phyloP scores from a whole-genome alignment of 2,797 vertebrate species.

The Australoheros facetus region DNA sequence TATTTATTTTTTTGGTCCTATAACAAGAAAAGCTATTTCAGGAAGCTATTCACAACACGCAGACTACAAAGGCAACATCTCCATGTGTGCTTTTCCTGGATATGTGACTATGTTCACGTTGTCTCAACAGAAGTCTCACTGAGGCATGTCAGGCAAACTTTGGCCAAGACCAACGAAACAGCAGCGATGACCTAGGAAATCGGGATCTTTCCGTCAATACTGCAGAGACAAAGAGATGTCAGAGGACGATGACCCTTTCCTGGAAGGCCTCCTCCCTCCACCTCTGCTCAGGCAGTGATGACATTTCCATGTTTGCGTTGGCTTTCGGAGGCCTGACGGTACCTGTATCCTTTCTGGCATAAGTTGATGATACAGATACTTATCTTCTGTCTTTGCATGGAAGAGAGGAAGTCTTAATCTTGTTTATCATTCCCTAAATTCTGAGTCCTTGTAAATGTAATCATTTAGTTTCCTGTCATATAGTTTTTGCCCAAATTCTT shows the following conservation, averaged over 20 bases:
- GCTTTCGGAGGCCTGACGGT: conserved; percentile 42
- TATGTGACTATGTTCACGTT: conserved; percentile 58
- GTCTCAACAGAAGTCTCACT: conserved; percentile 38
- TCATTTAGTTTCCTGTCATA: conserved; percentile 18
- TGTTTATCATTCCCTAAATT: conserved; percentile 49
- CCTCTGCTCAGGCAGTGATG: conserved; percentile 62
- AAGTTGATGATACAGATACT: conserved; percentile 19
- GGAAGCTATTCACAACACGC: conserved; percentile 4
- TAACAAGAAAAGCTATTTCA: conserved; percentile 34
- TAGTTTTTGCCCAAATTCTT: conserved; percentile 9
- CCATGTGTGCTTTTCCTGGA: conserved; percentile 70
- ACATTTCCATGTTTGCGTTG: conserved; percentile 77
- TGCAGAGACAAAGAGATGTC: conserved; percentile 76
- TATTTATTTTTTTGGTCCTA: conserved; percentile 35
- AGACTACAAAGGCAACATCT: conserved; percentile 45
- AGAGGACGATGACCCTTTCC: conserved; percentile 72
- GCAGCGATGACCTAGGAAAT: conserved; percentile 63
- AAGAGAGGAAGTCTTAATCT: conserved; percentile 36
- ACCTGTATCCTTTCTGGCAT: conserved; percentile 69
- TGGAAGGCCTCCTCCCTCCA: conserved; percentile 69
- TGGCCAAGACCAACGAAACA: conserved; percentile 35
- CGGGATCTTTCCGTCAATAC: conserved; percentile 69
- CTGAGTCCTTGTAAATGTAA: conserved; percentile 7
- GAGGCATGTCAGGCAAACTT: conserved; percentile 48
- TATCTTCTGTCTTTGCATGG: conserved; percentile 25